Base-by-base conservation (phyloP, 2,888 invertebrate species). In the Cabera pusaria region DNA sequence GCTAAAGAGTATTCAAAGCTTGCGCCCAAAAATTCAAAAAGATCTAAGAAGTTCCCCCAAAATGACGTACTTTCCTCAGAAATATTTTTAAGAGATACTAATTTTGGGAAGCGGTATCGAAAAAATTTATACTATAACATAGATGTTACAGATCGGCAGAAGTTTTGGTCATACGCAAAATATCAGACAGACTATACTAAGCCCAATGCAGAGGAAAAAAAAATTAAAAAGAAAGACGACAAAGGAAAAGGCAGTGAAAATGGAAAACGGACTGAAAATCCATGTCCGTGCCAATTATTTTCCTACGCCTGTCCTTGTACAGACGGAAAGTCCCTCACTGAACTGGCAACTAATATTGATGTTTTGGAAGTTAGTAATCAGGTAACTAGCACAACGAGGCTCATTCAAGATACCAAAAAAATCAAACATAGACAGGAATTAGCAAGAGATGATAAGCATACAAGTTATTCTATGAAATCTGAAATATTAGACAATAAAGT, bases 261-360 rank as follows among this genome's bases (percentile, higher is more conserved):
- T 35, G 41, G 29, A n/a, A 42, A 42, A 45, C 10, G 64, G 61
- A 1, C 72, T 72, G 75, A 78, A 49, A 65, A 80, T 38, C 80
- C 80, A 2, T 84, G 82, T 43, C 80, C 82, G 0, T 81, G 83
- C 51, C 79, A 83, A 57, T 53, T 84, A 39, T 83, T 83, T 62
- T 79, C 81, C 2, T 81, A 80, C 38, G 68, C 72, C 6, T 82
- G 81, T 44, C 75, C 80, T 19, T 85, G 83, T 47, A 65, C 65
- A 1, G 66, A 64, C 18, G 64, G 67, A 29, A 72, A 72, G 49
- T 75, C 75, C 5, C 52, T 66, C 1, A 65, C 65, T 5, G 64
- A 71, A 42, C 47, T 76, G 29, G 64, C 63, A 19, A 64, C 59
- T 51, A 65, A 54, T n/a, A 66, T 48, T 20, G 69, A 65, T 40